Evolutionary conservation across 1,140 invertebrate species (phyloP), one percentile per base, ranked within the genome.

Genomic region (Saccostrea glomerata): DNA sequence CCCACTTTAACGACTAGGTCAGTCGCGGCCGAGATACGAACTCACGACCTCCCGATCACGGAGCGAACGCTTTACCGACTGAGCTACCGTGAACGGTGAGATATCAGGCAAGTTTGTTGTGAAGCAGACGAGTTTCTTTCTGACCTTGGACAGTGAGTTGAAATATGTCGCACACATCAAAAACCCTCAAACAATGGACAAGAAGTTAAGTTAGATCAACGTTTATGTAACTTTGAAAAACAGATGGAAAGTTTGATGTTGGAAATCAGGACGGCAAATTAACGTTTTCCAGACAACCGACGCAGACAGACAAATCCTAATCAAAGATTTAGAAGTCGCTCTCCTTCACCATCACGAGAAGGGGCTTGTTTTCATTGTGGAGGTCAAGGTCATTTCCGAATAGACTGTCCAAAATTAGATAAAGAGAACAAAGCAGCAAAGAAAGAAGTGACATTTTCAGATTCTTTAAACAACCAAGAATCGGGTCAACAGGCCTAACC

Each of bases 361-460:
- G n/a, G n/a, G n/a, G n/a, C n/a, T n/a, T 89, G 88, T 56, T 89
- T 58, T 73, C 55, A 73, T 11, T 86, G 88, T 66, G 63, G 82
- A 66, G 36, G 70, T 47, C 30, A 83, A 40, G 88, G 88, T n/a
- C 77, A 89, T 55, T 82, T 55, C 60, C 36, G 56, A 56, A 40
- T 56, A 82, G 13, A 40, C n/a, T n/a, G n/a, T n/a, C n/a, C n/a
- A n/a, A n/a, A n/a, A n/a, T n/a, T n/a, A n/a, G n/a, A n/a, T n/a
- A n/a, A n/a, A n/a, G n/a, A n/a, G n/a, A 87, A 58, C 54, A 83
- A 9, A 56, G 11, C 20, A 7, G 11, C 36, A 25, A 54, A 25
- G n/a, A 12, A 84, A 47, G 30, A 9, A 13, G 47, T n/a, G 54
- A 40, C 7, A 7, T 40, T 5, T 60, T 7, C 6, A 58, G 85